These are phyloP conservation scores for Drosophila tanythrix DNA, from an alignment of 2,888 invertebrate genomes.

Conservation along the genomic window DNA sequence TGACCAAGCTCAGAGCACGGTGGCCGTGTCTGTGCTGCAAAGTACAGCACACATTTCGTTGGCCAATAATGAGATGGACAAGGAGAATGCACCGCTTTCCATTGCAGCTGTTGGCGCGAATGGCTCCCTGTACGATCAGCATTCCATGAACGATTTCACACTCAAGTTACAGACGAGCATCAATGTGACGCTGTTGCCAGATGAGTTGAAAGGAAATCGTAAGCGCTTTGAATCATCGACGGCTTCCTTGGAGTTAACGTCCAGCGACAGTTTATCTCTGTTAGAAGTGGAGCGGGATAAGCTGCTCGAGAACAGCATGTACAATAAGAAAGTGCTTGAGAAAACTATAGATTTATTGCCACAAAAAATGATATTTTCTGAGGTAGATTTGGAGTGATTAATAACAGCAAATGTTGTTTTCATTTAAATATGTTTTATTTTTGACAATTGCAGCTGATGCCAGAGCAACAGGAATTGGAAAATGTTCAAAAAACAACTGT, in stretches of 20 bases:
- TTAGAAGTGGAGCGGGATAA: conserved; percentile 36
- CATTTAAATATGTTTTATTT: not conserved
- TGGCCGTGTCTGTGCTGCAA: conserved; percentile 32
- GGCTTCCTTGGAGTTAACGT: conserved; percentile 3
- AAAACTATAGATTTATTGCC: conserved; percentile 62
- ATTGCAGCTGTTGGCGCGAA: conserved; percentile 1
- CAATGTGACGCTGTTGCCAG: conserved; percentile 60
- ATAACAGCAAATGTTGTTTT: not conserved
- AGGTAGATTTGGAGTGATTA: conserved; percentile 16
- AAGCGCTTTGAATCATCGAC: conserved; percentile 7
- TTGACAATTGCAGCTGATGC: conserved; percentile 15
- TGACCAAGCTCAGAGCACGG: conserved; percentile 22
- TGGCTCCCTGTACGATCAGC: conserved; percentile 19
- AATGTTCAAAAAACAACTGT: conserved; percentile 4
- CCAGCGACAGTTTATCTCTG: conserved; percentile 50
- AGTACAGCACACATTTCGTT: conserved; percentile 24
- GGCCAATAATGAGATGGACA: conserved; percentile 24
- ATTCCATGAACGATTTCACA: conserved; percentile 27
- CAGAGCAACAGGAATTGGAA: not conserved
- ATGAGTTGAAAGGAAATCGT: conserved; percentile 31
- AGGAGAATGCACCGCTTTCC: conserved; percentile 42
- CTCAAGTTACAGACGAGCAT: conserved; percentile 59
- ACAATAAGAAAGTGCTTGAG: conserved; percentile 32
- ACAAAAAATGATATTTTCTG: not conserved
- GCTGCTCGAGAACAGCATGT: conserved; percentile 39